phyloP scores from a whole-genome alignment of 2,888 invertebrate genomes.

The Venusia cambrica region DNA sequence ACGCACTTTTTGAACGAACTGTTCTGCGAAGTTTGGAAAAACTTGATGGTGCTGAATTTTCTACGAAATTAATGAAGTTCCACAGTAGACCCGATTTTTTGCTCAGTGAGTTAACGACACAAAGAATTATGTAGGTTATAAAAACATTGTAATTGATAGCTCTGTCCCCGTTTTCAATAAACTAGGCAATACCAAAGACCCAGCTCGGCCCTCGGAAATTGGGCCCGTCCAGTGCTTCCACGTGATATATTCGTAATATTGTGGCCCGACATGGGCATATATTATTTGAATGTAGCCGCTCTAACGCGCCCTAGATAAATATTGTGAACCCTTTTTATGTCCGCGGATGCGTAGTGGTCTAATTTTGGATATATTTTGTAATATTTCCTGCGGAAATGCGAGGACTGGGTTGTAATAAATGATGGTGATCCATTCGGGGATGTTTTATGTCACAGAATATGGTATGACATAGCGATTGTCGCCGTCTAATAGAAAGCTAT shows the following conservation, averaged over 20 bases:
- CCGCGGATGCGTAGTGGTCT: constrained; percentile 40
- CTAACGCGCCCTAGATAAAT: constrained; percentile 60
- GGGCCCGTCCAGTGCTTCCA: constrained; percentile 40
- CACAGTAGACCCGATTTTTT: too few relatives aligned
- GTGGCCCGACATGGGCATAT: constrained; percentile 54
- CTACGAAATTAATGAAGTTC: too few relatives aligned
- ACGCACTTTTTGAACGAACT: constrained; percentile 3
- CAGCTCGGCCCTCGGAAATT: constrained; percentile 41
- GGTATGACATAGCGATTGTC: constrained; percentile 18
- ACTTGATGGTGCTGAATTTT: too few relatives aligned
- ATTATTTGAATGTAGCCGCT: constrained; percentile 57
- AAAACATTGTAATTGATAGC: constrained; percentile 12
- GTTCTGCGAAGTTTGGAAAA: constrained; percentile 8
- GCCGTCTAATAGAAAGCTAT: constrained; percentile 14
- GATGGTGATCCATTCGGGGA: constrained; percentile 19
- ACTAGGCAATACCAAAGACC: constrained; percentile 9
- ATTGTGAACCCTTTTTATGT: constrained; percentile 55
- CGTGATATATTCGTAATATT: constrained; percentile 54
- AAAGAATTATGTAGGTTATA: too few relatives aligned
- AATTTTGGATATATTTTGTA: constrained; percentile 45
- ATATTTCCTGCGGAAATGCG: constrained; percentile 35
- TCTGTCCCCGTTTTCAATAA: constrained; percentile 10
- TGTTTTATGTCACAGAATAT: constrained; percentile 19
- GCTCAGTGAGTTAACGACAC: too few relatives aligned
- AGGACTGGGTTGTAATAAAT: constrained; percentile 22